Evolutionary conservation across 2,888 invertebrate species (phyloP), one percentile per base, ranked within the genome.

Genomic region (Rhagium mordax): DNA sequence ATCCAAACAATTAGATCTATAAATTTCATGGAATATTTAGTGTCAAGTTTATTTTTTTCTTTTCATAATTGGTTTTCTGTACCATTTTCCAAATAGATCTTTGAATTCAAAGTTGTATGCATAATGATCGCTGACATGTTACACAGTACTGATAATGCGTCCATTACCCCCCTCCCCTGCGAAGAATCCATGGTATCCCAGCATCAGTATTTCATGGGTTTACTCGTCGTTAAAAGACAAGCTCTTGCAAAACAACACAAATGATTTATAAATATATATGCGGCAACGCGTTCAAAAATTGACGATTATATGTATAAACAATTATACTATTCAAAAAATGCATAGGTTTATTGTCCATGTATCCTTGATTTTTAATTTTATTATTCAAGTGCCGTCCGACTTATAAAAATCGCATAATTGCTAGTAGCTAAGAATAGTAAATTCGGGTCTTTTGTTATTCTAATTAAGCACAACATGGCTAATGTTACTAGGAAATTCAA

Each of bases 361-460:
- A 59, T 16, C 59, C 59, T 59, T 29, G 59, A 59, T 33, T 59
- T 16, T 27, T 13, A 27, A 8, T 2, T 20, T 57, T 57, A 24
- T 24, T 59, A 59, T 33, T 59, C 59, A 10, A 10, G 51, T 10
- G 7, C 7, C 13, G 10, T 16, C 51, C 18, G 16, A 15, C 16
- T 27, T 27, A 16, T 27, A 33, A 59, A 24, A 59, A 18, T 59
- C 3, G 7, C 7, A 55, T 55, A 18, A 24, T 24, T 55, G 15
- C 27, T 5, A 16, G 33, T 5, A 33, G 18, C 15, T 27, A 24
- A 18, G 5, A 53, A 21, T 13, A 59, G 33, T 59, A 16, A 18
- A 59, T 33, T 59, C 59, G 29, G 57, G 59, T 2, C 33, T 27
- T 59, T 59, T 59, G 59, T 33, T 59, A 33, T 59, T 59, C 59